These are phyloP conservation scores for Chirona hameri DNA, from an alignment of 2,888 invertebrate genomes.

Conservation along the genomic window DNA sequence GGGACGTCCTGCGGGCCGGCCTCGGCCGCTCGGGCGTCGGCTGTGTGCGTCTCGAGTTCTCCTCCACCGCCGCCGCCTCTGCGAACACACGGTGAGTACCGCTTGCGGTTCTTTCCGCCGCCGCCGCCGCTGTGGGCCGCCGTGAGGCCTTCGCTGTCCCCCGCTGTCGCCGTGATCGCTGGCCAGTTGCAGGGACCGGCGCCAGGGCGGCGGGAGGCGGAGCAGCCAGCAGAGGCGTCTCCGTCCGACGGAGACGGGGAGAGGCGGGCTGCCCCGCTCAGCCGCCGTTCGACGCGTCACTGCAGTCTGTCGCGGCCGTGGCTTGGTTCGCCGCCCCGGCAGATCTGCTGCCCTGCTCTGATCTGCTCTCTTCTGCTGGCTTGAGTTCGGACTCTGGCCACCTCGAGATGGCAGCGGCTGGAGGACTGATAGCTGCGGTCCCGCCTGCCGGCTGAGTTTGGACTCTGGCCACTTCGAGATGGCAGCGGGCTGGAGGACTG, in stretches of 20 bases:
- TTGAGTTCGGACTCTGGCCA: no score
- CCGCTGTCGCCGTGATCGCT: background rate
- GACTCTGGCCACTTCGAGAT: no score
- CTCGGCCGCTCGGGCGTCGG: constrained; percentile 45
- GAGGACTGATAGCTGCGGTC: no score
- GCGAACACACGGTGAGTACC: no score
- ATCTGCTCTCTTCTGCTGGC: no score
- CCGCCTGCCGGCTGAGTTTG: no score
- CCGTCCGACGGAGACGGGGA: background rate
- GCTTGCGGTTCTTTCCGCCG: background rate
- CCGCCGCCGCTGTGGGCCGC: background rate
- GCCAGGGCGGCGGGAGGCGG: background rate
- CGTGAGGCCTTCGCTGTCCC: background rate
- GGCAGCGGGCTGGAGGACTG: no score
- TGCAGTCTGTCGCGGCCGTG: background rate
- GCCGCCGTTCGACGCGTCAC: background rate
- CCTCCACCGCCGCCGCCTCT: background rate
- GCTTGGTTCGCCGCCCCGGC: background rate
- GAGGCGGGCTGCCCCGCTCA: background rate
- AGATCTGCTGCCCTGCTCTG: no score
- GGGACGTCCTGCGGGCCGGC: constrained; percentile 63
- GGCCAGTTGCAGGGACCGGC: background rate
- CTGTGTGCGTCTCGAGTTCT: background rate
- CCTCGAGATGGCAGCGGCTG: no score
- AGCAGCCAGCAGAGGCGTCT: background rate